phyloP scores from a whole-genome alignment of 92 coral and sea anemone species.

The Phenganax stokvisi region DNA sequence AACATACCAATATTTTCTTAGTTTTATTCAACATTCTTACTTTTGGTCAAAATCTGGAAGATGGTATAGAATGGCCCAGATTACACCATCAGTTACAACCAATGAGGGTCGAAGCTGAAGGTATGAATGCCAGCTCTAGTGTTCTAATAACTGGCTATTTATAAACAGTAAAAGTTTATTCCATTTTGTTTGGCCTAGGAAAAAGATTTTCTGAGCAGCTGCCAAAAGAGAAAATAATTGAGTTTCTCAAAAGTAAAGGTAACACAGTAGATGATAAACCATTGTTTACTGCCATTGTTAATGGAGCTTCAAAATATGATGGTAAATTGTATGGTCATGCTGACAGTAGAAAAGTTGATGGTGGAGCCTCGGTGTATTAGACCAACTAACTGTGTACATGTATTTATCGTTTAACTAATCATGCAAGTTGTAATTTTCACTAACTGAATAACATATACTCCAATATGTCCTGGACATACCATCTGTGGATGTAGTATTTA shows the following conservation, averaged over 20 bases:
- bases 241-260: conserved; percentile 52
- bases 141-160: not conserved
- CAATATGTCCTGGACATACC: not conserved
- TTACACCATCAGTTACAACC: conserved; percentile 66
- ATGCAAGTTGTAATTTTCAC: not conserved
- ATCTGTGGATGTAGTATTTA: not conserved
- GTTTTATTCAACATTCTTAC: conserved; percentile 61
- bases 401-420: not conserved
- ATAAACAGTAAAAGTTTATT: not conserved
- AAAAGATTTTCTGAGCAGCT: conserved; percentile 44
- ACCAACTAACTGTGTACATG: not conserved
- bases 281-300: conserved; percentile 50
- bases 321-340: conserved; percentile 64
- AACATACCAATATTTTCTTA: not conserved
- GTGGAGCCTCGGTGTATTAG: conserved; percentile 56
- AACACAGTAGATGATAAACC: conserved; percentile 49
- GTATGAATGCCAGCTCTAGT: conserved; percentile 28
- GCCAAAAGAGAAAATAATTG: conserved; percentile 21
- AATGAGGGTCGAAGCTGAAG: conserved; percentile 69
- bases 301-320: conserved; percentile 63
- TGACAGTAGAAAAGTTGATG: conserved; percentile 74
- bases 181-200: conserved; percentile 40
- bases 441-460: not conserved
- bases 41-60: conserved; percentile 55
- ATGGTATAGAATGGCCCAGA: conserved; percentile 81